These are phyloP conservation scores for Chloroclysta siterata DNA, from an alignment of 2,888 invertebrate species.

Conservation along the genomic window DNA sequence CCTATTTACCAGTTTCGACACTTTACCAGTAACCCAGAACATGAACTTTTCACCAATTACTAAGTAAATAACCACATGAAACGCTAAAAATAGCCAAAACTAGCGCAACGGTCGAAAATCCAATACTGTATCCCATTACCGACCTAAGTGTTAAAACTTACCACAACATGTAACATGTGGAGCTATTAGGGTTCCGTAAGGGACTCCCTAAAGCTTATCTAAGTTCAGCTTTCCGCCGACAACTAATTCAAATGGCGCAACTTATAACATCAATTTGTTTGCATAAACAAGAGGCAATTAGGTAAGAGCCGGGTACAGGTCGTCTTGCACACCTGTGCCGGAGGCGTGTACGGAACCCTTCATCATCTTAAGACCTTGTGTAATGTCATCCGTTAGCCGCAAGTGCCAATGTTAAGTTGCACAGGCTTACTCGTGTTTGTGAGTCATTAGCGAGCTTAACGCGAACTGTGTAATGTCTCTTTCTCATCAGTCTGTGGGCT, in stretches of 20 bases:
- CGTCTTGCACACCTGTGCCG: conserved; percentile 68
- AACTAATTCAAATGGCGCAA: conserved; percentile 57
- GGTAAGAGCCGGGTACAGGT: conserved; percentile 48
- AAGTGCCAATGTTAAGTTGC: conserved; percentile 39
- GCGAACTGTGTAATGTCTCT: background rate
- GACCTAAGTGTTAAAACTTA: conserved; percentile 32
- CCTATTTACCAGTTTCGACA: too few relatives aligned
- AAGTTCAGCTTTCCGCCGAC: conserved; percentile 40
- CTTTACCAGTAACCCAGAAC: too few relatives aligned
- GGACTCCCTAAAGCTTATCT: conserved; percentile 42
- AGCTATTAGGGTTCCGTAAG: conserved; percentile 42
- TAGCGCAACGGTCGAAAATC: conserved; percentile 25
- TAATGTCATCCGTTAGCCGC: conserved; percentile 34
- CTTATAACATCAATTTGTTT: conserved; percentile 75
- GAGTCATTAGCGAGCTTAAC: conserved; percentile 20
- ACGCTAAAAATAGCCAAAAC: conserved; percentile 8
- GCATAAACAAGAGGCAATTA: conserved; percentile 76
- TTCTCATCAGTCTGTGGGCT: background rate
- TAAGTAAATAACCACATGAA: background rate
- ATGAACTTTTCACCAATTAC: too few relatives aligned
- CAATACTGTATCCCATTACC: conserved; percentile 27
- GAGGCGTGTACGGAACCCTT: conserved; percentile 41
- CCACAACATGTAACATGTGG: conserved; percentile 41
- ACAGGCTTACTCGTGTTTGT: conserved; percentile 22
- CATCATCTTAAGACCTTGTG: conserved; percentile 34